Evolutionary conservation across 2,888 invertebrate species (phyloP).

Genomic region (Thecocarcelia acutangulata): DNA sequence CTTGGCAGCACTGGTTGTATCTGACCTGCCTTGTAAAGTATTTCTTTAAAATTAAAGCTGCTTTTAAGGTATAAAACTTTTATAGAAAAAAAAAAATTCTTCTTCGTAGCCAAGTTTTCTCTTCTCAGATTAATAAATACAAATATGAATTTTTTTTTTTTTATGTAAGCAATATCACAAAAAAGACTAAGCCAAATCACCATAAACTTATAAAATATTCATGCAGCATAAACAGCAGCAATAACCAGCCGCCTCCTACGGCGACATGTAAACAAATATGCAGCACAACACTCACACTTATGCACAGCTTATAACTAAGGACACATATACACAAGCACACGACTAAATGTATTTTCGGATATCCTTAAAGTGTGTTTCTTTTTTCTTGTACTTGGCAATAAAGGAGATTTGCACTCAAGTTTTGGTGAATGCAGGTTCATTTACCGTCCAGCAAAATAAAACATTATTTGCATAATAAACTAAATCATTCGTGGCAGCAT

Average conservation of each 20-base stretch:
- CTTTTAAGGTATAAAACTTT: too few relatives aligned
- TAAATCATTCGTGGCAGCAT: background rate
- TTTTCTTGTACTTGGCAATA: conserved; percentile 9
- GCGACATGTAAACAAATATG: conserved; percentile 19
- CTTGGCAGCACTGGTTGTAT: too few relatives aligned
- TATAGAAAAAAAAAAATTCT: too few relatives aligned
- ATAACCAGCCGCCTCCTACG: conserved; percentile 59
- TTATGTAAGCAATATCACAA: conserved; percentile 4
- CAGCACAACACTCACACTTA: conserved; percentile 11
- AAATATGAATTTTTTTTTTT: conserved; percentile 5
- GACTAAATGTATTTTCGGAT: conserved; percentile 53
- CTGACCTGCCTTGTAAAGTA: too few relatives aligned
- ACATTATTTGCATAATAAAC: conserved; percentile 65
- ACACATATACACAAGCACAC: conserved; percentile 1
- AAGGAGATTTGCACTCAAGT: conserved; percentile 39
- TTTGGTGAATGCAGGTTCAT: conserved; percentile 67
- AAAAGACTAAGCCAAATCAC: conserved; percentile 34
- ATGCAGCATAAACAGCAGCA: conserved; percentile 55
- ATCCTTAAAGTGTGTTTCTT: conserved; percentile 50
- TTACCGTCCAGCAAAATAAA: conserved; percentile 51
- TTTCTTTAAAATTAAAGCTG: too few relatives aligned
- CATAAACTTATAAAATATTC: conserved; percentile 66
- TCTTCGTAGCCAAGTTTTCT: background rate
- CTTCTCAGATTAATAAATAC: conserved; percentile 23
- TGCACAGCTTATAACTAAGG: background rate